A percentile compares a stretch with the other conserved stretches of the same genome.
phyloP scores from a whole-genome alignment of 2,888 invertebrate genomes.

The Agrochola circellaris region DNA sequence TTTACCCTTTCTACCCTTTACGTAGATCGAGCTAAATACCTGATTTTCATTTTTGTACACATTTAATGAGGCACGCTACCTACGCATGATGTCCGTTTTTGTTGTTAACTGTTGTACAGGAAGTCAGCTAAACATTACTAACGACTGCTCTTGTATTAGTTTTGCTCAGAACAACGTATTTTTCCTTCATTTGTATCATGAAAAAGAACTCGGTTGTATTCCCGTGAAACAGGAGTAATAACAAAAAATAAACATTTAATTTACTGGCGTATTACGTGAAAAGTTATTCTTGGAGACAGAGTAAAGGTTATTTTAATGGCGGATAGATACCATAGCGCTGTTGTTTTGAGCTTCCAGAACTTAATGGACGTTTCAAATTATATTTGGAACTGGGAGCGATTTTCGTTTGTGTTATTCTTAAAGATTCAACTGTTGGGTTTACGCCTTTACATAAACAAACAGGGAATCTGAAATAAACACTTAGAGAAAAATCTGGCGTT shows the following conservation, averaged over 20 bases:
- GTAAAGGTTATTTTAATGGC: constrained; percentile 50
- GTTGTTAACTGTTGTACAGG: constrained; percentile 38
- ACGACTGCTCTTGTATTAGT: constrained; percentile 47
- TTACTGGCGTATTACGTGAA: constrained; percentile 17
- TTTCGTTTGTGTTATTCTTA: constrained; percentile 50
- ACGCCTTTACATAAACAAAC: constrained; percentile 56
- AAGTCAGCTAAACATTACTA: constrained; percentile 55
- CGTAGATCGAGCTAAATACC: constrained; percentile 65
- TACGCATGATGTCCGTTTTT: constrained; percentile 25
- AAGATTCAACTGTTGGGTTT: constrained; percentile 45
- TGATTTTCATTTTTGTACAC: constrained; percentile 48
- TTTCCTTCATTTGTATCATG: constrained; percentile 46
- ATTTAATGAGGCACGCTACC: constrained; percentile 3
- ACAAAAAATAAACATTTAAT: constrained; percentile 40
- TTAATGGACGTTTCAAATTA: constrained; percentile 50
- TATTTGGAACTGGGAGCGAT: constrained; percentile 23
- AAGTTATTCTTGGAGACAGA: constrained; percentile 24
- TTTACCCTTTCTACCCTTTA: constrained; percentile 71
- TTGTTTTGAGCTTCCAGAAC: constrained; percentile 30
- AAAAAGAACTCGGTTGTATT: constrained; percentile 38
- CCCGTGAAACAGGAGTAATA: constrained; percentile 24
- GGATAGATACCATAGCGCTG: constrained; percentile 23
- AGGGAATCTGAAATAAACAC: constrained; percentile 65
- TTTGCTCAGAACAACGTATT: constrained; percentile 31
- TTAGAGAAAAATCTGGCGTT: constrained; percentile 72